Evolutionary conservation across 2,797 vertebrate genomes (phyloP), one percentile per base, ranked within the genome.

Genomic region (Tadarida brasiliensis): DNA sequence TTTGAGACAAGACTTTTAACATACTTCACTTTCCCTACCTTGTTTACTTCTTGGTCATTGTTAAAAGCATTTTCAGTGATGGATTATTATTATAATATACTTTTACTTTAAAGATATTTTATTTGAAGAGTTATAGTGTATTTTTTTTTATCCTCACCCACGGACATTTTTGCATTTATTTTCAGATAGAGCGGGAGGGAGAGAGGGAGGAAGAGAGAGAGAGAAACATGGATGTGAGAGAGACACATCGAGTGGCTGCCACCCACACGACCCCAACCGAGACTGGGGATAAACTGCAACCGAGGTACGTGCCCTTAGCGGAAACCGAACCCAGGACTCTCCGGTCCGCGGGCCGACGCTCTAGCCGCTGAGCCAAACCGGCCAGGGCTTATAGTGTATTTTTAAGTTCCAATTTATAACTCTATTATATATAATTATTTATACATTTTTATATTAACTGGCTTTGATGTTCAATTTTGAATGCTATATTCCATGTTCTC

Each of bases 61-160:
- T 68, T 87, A 68, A 78, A 73, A 59, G 2, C n/a, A 94, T 49
- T 76, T 95, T 82, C 20, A 56, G 20, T 87, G 26, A 44, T 44
- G 16, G 6, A 61, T 57, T 94, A 51, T 88, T 88, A 9, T 82
- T 90, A 73, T 57, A 35, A 59, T 67, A 71, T 87, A 80, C n/a
- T 84, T 74, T 56, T 78, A 73, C 19, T 70, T 71, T 54, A 54
- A 61, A 85, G 2, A 2, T 68, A 87, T 87, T 90, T 74, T 89
- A 51, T 76, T 94, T 83, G 14, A 84, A 90, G 89, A 67, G 28
- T 73, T 67, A 39, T 49, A 86, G 39, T 78, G 61, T 15, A 90
- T 44, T 65, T 94, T 70, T 74, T n/a, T n/a, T n/a, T n/a, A n/a
- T n/a, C n/a, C n/a, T n/a, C n/a, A n/a, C n/a, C n/a, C n/a, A n/a